A percentile compares a stretch with the other conserved stretches of the same genome.
These are phyloP conservation scores for Aricia artaxerxes DNA, from an alignment of 2,888 invertebrate genomes.

Conservation along the genomic window DNA sequence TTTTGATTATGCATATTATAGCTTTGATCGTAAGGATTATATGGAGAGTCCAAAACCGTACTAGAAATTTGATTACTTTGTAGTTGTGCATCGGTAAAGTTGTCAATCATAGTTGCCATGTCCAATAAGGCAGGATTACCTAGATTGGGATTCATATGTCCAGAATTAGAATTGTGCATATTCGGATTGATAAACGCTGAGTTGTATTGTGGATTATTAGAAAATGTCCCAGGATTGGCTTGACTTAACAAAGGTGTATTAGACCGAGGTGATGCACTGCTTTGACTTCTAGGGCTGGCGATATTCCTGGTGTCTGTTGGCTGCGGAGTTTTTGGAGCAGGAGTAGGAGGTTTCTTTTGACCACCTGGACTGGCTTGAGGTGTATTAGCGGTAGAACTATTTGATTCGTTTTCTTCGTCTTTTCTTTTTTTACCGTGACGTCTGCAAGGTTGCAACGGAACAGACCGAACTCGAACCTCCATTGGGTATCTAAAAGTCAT, in stretches of 20 bases:
- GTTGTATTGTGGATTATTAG: slow-evolving; percentile 67
- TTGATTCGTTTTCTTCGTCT: slow-evolving; percentile 82
- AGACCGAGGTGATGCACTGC: slow-evolving; percentile 80
- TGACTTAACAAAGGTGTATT: slow-evolving; percentile 68
- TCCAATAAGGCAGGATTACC: slow-evolving; percentile 83
- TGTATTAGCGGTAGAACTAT: slow-evolving; percentile 53
- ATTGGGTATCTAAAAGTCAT: slow-evolving; percentile 86
- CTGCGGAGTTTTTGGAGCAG: slow-evolving; percentile 71
- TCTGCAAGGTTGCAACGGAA: slow-evolving; percentile 91
- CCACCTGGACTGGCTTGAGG: slow-evolving; percentile 67
- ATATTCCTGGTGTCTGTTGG: slow-evolving; percentile 64
- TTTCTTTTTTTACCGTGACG: slow-evolving; percentile 89
- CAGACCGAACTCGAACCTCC: slow-evolving; percentile 91
- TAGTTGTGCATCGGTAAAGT: slow-evolving; percentile 87
- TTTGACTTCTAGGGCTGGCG: slow-evolving; percentile 74
- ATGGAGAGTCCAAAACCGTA: slow-evolving; percentile 87
- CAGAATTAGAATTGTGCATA: slow-evolving; percentile 65
- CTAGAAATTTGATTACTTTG: slow-evolving; percentile 93
- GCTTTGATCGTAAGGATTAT: slow-evolving; percentile 82
- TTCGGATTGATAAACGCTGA: slow-evolving; percentile 74
- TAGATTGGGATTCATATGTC: slow-evolving; percentile 73
- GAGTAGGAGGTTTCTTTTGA: slow-evolving; percentile 62
- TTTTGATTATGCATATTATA: slow-evolving; percentile 85
- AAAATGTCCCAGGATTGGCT: slow-evolving; percentile 61
- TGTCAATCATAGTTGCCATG: slow-evolving; percentile 89